phyloP scores from a whole-genome alignment of 23 tunicate genomes.

The Styela plicata region DNA sequence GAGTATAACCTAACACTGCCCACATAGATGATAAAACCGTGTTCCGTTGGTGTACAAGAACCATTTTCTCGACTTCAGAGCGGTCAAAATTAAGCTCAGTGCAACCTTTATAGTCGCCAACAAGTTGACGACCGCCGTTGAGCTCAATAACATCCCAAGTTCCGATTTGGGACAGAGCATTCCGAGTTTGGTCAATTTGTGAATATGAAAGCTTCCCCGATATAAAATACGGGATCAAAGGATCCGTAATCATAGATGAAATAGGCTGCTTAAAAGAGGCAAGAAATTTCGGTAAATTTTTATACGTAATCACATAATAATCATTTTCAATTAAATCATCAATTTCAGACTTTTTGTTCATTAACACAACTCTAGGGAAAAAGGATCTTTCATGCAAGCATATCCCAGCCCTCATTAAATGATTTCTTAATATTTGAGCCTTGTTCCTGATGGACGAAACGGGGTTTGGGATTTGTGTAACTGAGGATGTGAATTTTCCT shows the following conservation, averaged over 20 bases:
- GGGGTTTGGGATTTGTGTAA: constrained; percentile 56
- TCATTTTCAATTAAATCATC: constrained; percentile 47
- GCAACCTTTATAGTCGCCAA: constrained; percentile 90
- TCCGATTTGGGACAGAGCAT: constrained; percentile 65
- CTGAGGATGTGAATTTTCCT: constrained; percentile 13
- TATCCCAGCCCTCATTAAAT: constrained; percentile 72
- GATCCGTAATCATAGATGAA: constrained; percentile 42
- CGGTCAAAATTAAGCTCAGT: constrained; percentile 64
- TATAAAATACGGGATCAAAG: constrained; percentile 70
- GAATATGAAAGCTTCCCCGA: constrained; percentile 73
- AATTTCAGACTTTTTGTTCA: constrained; percentile 51
- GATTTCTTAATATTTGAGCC: constrained; percentile 59
- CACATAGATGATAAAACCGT: constrained; percentile 59
- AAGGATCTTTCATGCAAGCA: constrained; percentile 40
- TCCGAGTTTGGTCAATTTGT: constrained; percentile 64
- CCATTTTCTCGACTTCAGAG: constrained; percentile 71
- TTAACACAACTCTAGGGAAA: constrained; percentile 46
- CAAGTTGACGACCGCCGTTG: constrained; percentile 70
- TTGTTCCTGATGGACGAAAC: constrained; percentile 45
- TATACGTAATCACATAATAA: constrained; percentile 46
- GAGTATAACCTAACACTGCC: constrained; percentile 86
- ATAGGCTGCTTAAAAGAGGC: constrained; percentile 38
- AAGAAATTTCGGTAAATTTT: constrained; percentile 40
- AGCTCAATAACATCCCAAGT: constrained; percentile 89
- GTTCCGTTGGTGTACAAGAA: constrained; percentile 66